phyloP scores from a whole-genome alignment of 1,140 invertebrate species.

The Dendroctonus ponderosae region DNA sequence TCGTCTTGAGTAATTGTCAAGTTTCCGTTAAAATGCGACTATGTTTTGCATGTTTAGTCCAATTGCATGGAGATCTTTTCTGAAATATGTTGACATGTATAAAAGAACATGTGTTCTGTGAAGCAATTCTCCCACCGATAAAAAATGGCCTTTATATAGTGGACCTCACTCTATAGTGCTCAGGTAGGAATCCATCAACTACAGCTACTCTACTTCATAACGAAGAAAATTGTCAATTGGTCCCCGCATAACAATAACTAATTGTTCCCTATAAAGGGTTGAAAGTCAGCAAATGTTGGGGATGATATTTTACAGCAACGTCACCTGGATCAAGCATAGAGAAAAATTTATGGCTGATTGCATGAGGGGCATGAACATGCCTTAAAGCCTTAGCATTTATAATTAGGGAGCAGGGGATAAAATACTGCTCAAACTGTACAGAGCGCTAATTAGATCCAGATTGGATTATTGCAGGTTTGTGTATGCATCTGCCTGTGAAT shows the following conservation, averaged over 20 bases:
- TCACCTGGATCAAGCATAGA: background rate
- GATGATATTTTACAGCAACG: conserved; percentile 8
- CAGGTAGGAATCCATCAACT: background rate
- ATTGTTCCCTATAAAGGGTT: background rate
- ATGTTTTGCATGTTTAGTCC: too few species aligned
- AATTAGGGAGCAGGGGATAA: background rate
- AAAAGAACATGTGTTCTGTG: background rate
- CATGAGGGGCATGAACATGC: conserved; percentile 4
- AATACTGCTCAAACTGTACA: conserved; percentile 14
- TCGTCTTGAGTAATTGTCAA: too few species aligned
- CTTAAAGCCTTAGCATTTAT: conserved; percentile 1
- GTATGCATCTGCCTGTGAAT: background rate
- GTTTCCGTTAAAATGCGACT: too few species aligned
- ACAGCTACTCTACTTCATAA: background rate
- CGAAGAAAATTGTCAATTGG: background rate
- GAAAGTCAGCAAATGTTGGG: background rate
- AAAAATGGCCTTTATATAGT: conserved; percentile 8
- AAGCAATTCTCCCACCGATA: background rate
- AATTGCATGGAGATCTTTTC: too few species aligned
- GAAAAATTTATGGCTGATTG: background rate
- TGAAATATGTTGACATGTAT: background rate
- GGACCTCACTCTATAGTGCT: conserved; percentile 15
- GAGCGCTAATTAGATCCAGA: conserved; percentile 16
- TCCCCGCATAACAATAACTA: background rate
- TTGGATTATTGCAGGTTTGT: conserved; percentile 16